phyloP scores from a whole-genome alignment of 2,113 vertebrate genomes.

The Apteryx mantelli region DNA sequence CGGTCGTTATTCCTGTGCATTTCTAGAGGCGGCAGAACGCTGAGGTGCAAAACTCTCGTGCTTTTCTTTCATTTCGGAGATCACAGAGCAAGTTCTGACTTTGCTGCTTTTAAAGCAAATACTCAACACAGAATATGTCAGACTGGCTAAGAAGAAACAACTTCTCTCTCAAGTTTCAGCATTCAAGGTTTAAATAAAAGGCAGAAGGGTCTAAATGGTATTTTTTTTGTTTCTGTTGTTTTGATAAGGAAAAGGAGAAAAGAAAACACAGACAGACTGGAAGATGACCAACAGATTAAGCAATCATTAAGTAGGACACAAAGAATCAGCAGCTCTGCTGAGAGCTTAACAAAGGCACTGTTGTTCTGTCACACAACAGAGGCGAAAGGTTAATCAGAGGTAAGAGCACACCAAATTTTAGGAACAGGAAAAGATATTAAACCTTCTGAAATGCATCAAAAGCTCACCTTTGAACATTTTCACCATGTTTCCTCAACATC shows the following conservation, averaged over 20 bases:
- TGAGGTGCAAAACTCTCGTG: neutral
- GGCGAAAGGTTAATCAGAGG: slow-evolving; percentile 22
- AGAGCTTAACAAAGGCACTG: neutral
- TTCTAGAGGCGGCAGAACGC: neutral
- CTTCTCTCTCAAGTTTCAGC: neutral
- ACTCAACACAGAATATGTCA: neutral
- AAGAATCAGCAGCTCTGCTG: neutral
- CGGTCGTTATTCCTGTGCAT: neutral
- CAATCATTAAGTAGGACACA: slow-evolving; percentile 14
- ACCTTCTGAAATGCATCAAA: slow-evolving; percentile 18
- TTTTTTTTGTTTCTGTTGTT: neutral
- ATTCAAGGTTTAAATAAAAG: neutral
- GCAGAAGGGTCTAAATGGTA: neutral
- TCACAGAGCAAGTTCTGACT: neutral
- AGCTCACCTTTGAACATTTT: slow-evolving; percentile 21
- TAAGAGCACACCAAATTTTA: slow-evolving; percentile 38
- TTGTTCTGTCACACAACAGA: neutral
- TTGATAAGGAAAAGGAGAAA: neutral
- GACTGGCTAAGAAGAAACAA: neutral
- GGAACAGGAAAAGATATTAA: neutral
- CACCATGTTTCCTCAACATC: neutral
- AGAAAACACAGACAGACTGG: neutral
- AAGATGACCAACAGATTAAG: neutral
- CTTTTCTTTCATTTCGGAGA: neutral
- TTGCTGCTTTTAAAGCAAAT: neutral